A percentile compares a stretch with the other conserved stretches of the same genome.
Conservation (phyloP, 2,888 invertebrate genomes). For the Polydrusus pterygomalis region DNA sequence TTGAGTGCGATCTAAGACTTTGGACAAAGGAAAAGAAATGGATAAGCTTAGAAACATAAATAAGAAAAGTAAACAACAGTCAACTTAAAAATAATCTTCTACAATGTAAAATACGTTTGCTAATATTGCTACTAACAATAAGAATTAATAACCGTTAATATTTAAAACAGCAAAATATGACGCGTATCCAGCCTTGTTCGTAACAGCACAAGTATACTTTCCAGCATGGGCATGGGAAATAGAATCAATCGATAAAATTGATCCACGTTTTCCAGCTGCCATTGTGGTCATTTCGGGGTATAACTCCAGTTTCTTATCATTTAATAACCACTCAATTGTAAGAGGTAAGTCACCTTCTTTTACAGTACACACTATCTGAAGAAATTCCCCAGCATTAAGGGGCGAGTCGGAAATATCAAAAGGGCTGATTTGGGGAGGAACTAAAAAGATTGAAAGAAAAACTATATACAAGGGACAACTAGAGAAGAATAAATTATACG, state of each 20-base stretch:
- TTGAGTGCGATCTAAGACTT: too few species aligned
- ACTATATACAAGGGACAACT: conserved; percentile 79
- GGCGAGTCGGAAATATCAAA: conserved; percentile 80
- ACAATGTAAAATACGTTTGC: too few species aligned
- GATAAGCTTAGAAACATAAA: too few species aligned
- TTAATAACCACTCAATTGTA: conserved; percentile 77
- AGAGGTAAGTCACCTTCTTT: conserved; percentile 80
- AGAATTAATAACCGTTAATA: conserved; percentile 79
- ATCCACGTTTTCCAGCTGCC: conserved; percentile 70
- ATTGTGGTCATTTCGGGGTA: conserved; percentile 63
- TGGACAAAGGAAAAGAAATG: too few species aligned
- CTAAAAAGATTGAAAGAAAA: conserved; percentile 69
- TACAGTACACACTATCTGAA: conserved; percentile 78
- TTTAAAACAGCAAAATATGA: conserved; percentile 73
- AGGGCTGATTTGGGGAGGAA: conserved; percentile 79
- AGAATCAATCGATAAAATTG: conserved; percentile 79
- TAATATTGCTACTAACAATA: conserved; percentile 2
- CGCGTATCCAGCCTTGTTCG: conserved; percentile 65
- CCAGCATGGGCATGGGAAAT: conserved; percentile 82
- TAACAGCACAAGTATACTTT: conserved; percentile 84
- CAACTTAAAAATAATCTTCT: background rate
- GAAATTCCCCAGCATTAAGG: conserved; percentile 77
- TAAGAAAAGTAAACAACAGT: too few species aligned
- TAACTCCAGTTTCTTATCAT: conserved; percentile 68
- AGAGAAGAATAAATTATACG: conserved; percentile 76